Evolutionary conservation across 2,888 invertebrate species (phyloP).

Genomic region (Ceraclea dissimilis): DNA sequence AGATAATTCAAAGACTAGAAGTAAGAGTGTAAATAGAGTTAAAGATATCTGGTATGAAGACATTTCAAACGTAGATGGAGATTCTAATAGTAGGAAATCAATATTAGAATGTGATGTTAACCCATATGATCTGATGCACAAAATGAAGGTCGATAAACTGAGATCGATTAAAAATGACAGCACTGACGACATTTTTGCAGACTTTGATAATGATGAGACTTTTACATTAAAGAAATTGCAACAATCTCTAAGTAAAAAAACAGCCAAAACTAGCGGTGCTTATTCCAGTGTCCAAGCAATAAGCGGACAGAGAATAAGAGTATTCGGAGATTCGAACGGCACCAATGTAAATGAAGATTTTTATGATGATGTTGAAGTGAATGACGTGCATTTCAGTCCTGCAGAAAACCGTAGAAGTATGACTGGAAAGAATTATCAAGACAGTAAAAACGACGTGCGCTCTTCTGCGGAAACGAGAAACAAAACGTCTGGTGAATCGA

Average conservation of each 20-base stretch:
- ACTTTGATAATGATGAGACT: slow-evolving; percentile 23
- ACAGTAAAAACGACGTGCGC: slow-evolving; percentile 34
- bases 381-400: slow-evolving; percentile 2
- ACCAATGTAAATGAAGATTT: slow-evolving; percentile 38
- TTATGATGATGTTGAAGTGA: slow-evolving; percentile 39
- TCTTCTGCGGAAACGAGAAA: slow-evolving; percentile 4
- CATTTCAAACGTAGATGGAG: slow-evolving; percentile 30
- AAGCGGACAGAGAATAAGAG: slow-evolving; percentile 60
- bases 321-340: slow-evolving; percentile 47
- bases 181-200: slow-evolving; percentile 42
- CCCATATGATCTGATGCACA: slow-evolving; percentile 72
- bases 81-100: slow-evolving; percentile 50
- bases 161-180: slow-evolving; percentile 46
- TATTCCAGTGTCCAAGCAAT: slow-evolving; percentile 56
- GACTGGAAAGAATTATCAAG: slow-evolving; percentile 34
- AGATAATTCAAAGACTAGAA: slow-evolving; percentile 40
- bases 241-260: slow-evolving; percentile 22
- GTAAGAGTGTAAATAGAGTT: slow-evolving; percentile 44
- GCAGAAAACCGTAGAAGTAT: not conserved
- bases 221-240: slow-evolving; percentile 22
- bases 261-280: slow-evolving; percentile 31
- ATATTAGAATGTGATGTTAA: slow-evolving; percentile 79
- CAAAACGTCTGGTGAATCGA: not conserved
- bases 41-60: slow-evolving; percentile 45
- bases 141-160: slow-evolving; percentile 38